Evolutionary conservation across 2,888 invertebrate species (phyloP).

Genomic region (Sipha maydis): DNA sequence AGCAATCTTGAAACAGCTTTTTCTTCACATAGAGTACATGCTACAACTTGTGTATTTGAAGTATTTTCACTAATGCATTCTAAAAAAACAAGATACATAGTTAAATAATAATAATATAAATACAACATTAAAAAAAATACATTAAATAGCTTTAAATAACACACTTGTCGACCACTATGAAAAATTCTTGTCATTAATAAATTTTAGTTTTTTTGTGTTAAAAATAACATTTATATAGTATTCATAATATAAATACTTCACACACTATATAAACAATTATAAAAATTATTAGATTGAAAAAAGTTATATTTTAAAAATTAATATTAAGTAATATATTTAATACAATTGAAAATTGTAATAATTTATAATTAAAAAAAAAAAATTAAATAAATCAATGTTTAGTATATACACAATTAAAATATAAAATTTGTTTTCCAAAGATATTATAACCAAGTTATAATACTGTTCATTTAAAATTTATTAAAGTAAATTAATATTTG

Average conservation of each 20-base stretch:
- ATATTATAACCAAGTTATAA: not conserved
- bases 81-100: slow-evolving; percentile 17
- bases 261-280: not conserved
- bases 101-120: not conserved
- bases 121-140: not conserved
- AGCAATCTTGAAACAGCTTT: slow-evolving; percentile 51
- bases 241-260: too few relatives aligned
- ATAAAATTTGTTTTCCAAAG: too few relatives aligned
- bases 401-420: too few relatives aligned
- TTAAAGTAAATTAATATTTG: not conserved
- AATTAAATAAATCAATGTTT: too few relatives aligned
- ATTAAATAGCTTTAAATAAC: not conserved
- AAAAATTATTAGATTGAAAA: too few relatives aligned
- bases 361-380: too few relatives aligned
- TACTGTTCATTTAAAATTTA: not conserved
- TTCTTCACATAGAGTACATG: slow-evolving; percentile 48
- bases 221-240: too few relatives aligned
- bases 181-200: not conserved
- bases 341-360: too few relatives aligned
- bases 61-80: slow-evolving; percentile 45
- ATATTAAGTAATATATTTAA: too few relatives aligned
- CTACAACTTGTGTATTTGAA: slow-evolving; percentile 33
- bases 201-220: not conserved
- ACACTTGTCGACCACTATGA: slow-evolving; percentile 1
- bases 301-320: not conserved